Evolutionary conservation across 2,888 invertebrate species (phyloP).

Genomic region (Tiliacea citrago): DNA sequence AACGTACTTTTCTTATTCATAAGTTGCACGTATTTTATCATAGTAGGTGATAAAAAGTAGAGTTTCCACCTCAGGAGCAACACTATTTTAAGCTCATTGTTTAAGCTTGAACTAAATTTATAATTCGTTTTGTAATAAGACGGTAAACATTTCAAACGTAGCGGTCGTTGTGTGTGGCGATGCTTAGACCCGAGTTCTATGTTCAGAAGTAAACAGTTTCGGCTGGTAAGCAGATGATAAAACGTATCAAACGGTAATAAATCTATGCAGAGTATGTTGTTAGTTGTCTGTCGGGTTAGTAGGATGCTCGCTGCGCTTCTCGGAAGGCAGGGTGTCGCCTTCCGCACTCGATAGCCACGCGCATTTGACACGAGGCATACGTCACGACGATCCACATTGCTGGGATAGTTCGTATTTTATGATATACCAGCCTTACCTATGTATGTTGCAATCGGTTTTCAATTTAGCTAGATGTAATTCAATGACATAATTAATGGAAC

Average conservation of each 20-base stretch:
- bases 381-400: conserved; percentile 45
- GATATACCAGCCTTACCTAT: conserved; percentile 19
- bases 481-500: background rate
- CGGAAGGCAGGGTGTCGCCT: conserved; percentile 78
- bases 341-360: conserved; percentile 59
- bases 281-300: conserved; percentile 44
- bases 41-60: too few relatives aligned
- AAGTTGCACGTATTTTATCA: too few relatives aligned
- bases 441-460: conserved; percentile 13
- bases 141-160: background rate
- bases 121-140: background rate
- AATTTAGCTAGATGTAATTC: background rate
- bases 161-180: background rate
- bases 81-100: background rate
- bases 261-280: conserved; percentile 26
- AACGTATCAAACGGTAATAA: conserved; percentile 15
- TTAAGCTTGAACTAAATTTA: background rate
- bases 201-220: background rate
- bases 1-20: too few relatives aligned
- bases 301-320: conserved; percentile 75
- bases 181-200: background rate
- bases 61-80: too few relatives aligned
- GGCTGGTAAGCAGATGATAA: background rate
- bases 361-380: conserved; percentile 57
- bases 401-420: conserved; percentile 29